phyloP scores from a whole-genome alignment of 2,888 invertebrate genomes.

The Phyto melanocephala region DNA sequence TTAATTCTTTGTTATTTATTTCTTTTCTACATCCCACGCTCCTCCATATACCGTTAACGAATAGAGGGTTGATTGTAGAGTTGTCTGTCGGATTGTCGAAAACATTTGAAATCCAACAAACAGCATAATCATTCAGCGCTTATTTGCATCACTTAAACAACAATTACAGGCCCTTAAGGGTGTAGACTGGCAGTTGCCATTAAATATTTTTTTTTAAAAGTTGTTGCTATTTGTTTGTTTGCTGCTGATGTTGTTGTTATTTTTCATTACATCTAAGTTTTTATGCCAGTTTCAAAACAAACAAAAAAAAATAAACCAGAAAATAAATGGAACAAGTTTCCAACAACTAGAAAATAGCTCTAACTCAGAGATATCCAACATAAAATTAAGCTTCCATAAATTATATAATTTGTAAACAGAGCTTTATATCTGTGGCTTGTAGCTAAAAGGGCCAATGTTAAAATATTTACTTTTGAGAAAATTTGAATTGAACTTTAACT shows the following conservation, averaged over 20 bases:
- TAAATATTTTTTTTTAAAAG: conserved; percentile 19
- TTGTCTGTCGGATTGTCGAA: neutral
- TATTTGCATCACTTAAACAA: conserved; percentile 66
- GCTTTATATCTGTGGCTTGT: too few species aligned
- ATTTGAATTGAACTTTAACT: too few species aligned
- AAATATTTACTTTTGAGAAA: too few species aligned
- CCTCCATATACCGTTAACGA: neutral
- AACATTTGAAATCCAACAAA: neutral
- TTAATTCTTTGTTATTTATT: neutral
- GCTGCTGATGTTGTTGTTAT: neutral
- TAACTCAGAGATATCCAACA: neutral
- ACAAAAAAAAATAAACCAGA: neutral
- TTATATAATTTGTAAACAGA: too few species aligned
- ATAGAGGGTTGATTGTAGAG: neutral
- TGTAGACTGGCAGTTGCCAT: conserved; percentile 61
- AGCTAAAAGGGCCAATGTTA: too few species aligned
- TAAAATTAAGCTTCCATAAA: too few species aligned
- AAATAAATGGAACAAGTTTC: conserved; percentile 43
- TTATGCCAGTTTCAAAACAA: neutral
- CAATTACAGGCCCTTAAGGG: conserved; percentile 66
- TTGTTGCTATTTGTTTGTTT: neutral
- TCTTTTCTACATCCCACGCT: neutral
- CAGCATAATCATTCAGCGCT: conserved; percentile 37
- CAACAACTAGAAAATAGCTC: conserved; percentile 38
- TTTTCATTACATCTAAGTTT: conserved; percentile 24